phyloP scores from a whole-genome alignment of 2,113 vertebrate genomes.

The Pelecanoides urinatrix region DNA sequence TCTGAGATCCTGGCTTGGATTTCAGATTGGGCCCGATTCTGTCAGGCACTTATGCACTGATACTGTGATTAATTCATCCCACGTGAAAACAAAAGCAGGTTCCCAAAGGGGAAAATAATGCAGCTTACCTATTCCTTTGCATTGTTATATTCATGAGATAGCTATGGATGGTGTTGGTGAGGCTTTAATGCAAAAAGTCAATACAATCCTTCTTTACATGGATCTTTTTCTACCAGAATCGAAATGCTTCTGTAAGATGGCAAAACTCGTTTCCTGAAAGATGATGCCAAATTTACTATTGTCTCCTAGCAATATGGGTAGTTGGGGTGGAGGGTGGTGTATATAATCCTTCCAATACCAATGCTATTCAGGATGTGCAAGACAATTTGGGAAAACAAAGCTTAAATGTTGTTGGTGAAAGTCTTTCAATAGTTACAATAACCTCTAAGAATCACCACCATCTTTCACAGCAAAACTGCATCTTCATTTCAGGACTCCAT shows the following conservation, averaged over 20 bases:
- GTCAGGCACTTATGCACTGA: not conserved
- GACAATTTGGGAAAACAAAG: not conserved
- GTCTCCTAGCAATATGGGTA: accelerated
- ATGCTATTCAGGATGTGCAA: not conserved
- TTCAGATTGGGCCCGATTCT: not conserved
- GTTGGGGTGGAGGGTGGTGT: not conserved
- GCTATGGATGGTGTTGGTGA: not conserved
- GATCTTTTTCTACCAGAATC: not conserved
- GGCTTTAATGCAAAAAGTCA: not conserved
- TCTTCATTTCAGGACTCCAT: not conserved
- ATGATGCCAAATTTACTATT: not conserved
- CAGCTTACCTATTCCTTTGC: not conserved
- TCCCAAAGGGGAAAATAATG: not conserved
- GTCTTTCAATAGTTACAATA: not conserved
- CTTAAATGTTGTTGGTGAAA: not conserved
- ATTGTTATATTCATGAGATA: not conserved
- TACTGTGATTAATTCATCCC: not conserved
- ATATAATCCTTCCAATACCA: not conserved
- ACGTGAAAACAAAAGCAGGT: not conserved
- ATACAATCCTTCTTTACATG: not conserved
- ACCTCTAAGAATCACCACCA: not conserved
- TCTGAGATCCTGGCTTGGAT: not conserved
- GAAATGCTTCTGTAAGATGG: not conserved
- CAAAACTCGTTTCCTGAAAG: not conserved
- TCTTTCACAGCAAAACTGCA: not conserved